Percentiles rank a stretch among this genome's conserved stretches.
Evolutionary conservation across 2,888 invertebrate species (phyloP).

Genomic region (Meloe dianella): DNA sequence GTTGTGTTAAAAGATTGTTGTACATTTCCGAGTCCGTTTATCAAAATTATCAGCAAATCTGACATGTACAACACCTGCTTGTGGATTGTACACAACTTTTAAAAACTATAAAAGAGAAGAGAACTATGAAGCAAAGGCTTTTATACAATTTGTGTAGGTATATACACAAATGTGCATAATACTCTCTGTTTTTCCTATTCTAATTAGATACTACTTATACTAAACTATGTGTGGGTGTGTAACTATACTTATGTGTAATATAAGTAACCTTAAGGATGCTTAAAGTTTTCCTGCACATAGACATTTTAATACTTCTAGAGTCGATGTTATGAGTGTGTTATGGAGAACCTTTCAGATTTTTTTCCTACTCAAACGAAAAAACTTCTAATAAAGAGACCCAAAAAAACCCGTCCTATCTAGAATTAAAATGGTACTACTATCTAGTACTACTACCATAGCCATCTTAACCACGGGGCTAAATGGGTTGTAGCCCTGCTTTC

Average conservation of each 20-base stretch:
- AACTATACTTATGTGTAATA: neutral
- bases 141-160: slow-evolving; percentile 1
- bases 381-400: no score
- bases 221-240: neutral
- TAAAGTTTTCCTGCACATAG: slow-evolving; percentile 1
- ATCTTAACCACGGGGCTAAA: no score
- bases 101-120: neutral
- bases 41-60: slow-evolving; percentile 58
- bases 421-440: neutral
- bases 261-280: slow-evolving; percentile 3
- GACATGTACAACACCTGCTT: slow-evolving; percentile 57
- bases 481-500: no score
- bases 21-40: slow-evolving; percentile 58
- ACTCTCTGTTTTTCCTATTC: slow-evolving; percentile 5
- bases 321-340: slow-evolving; percentile 28
- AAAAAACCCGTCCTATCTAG: neutral
- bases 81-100: slow-evolving; percentile 13
- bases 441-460: no score
- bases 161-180: neutral
- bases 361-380: neutral
- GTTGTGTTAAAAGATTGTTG: slow-evolving; percentile 29
- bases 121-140: neutral
- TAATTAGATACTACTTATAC: neutral
- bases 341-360: slow-evolving; percentile 7
- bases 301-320: slow-evolving; percentile 4